Percentiles rank a stretch among this genome's conserved stretches.
Conservation (phyloP, 2,888 invertebrate species). For the Plusia festucae region DNA sequence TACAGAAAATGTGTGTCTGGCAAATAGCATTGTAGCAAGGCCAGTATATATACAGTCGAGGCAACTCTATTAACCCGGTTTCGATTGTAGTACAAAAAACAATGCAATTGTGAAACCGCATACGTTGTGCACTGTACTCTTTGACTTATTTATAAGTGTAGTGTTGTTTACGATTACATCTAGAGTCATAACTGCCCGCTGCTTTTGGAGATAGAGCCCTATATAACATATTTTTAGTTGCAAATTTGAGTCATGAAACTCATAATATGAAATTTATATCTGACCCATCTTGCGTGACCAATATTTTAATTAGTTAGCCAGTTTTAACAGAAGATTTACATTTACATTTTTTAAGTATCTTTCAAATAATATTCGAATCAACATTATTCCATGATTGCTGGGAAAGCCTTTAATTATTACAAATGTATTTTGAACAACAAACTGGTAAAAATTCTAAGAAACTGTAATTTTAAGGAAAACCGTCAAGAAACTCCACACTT, state of each 20-base stretch:
- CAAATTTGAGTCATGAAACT: not conserved
- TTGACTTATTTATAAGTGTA: conserved; percentile 10
- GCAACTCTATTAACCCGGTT: conserved; percentile 19
- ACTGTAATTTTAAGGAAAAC: not conserved
- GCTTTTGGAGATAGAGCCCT: not conserved
- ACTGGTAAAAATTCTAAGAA: no score
- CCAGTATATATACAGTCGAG: conserved; percentile 6
- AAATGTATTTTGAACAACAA: no score
- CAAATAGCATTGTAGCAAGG: conserved; percentile 2
- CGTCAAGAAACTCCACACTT: conserved; percentile 14
- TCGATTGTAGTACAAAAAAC: conserved; percentile 17
- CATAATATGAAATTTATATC: no score
- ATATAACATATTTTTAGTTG: not conserved
- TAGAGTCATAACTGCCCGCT: not conserved
- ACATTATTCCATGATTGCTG: no score
- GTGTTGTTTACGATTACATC: not conserved
- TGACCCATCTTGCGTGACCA: no score
- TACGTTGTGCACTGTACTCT: conserved; percentile 5
- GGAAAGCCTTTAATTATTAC: no score
- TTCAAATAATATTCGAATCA: no score
- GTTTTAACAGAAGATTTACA: no score
- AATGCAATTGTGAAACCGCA: conserved; percentile 14
- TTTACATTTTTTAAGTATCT: no score
- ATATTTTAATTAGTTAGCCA: no score
- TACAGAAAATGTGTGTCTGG: not conserved